phyloP scores from a whole-genome alignment of 2,888 invertebrate species.

The Acronicta alni region DNA sequence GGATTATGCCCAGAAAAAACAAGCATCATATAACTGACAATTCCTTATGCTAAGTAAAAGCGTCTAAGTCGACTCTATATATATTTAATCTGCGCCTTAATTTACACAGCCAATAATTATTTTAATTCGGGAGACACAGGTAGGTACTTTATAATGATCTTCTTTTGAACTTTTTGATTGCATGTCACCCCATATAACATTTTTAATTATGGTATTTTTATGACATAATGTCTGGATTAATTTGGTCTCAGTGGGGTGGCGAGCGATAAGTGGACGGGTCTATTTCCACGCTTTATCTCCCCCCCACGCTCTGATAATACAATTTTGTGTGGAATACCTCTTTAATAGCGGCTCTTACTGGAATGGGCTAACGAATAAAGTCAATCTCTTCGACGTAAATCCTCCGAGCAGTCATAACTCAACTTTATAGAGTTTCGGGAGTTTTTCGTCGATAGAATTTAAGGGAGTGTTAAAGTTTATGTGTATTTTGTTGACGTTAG shows the following conservation, averaged over 20 bases:
- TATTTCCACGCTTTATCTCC: constrained; percentile 73
- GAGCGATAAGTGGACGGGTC: constrained; percentile 70
- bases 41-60: too few relatives aligned
- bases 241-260: constrained; percentile 60
- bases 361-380: constrained; percentile 82
- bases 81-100: too few relatives aligned
- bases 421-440: constrained; percentile 83
- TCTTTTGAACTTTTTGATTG: not conserved
- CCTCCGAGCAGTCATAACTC: constrained; percentile 81
- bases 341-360: constrained; percentile 79
- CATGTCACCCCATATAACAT: constrained; percentile 14
- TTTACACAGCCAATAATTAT: too few relatives aligned
- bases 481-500: constrained; percentile 42
- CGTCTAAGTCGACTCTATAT: too few relatives aligned
- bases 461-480: constrained; percentile 71
- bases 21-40: too few relatives aligned
- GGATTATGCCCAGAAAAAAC: too few relatives aligned
- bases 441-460: constrained; percentile 65
- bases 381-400: constrained; percentile 83
- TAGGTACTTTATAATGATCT: too few relatives aligned
- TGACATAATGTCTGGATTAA: constrained; percentile 60
- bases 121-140: too few relatives aligned
- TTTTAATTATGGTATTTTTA: constrained; percentile 56
- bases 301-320: constrained; percentile 68
- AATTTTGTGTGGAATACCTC: constrained; percentile 77